Conservation (phyloP, 2,888 invertebrate species). For the Elysia crispata region DNA sequence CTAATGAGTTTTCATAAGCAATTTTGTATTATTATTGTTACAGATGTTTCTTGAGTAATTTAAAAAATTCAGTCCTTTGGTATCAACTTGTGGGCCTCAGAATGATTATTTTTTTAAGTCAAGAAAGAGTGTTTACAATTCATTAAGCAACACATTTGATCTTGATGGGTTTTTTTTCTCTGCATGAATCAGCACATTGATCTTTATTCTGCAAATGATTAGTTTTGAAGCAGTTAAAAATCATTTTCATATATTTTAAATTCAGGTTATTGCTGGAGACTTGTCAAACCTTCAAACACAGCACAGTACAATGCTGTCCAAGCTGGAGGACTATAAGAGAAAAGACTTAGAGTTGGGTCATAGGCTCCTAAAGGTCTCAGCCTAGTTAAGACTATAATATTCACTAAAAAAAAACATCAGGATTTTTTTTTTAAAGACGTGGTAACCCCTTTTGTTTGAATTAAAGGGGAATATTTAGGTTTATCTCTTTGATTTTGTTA, state of each 20-base stretch:
- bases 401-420: neutral
- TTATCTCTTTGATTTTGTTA: too few relatives aligned
- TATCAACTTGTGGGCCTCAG: too few relatives aligned
- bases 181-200: neutral
- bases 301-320: constrained; percentile 88
- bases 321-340: constrained; percentile 88
- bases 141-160: too few relatives aligned
- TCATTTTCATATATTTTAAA: neutral
- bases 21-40: too few relatives aligned
- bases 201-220: neutral
- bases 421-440: too few relatives aligned
- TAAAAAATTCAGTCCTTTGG: too few relatives aligned
- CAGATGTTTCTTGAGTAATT: too few relatives aligned
- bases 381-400: neutral
- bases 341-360: constrained; percentile 90
- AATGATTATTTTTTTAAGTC: too few relatives aligned
- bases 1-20: too few relatives aligned
- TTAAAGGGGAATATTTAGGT: neutral
- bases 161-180: too few relatives aligned
- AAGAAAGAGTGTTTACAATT: too few relatives aligned
- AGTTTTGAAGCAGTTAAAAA: neutral
- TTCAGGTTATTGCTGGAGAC: constrained; percentile 83
- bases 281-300: constrained; percentile 88
- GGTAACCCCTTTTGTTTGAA: neutral
- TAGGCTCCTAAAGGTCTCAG: constrained; percentile 86